Evolutionary conservation across 37 sponge, comb jelly and placozoan species (phyloP), one percentile per base, ranked within the genome.

Genomic region (Hormiphora californensis): DNA sequence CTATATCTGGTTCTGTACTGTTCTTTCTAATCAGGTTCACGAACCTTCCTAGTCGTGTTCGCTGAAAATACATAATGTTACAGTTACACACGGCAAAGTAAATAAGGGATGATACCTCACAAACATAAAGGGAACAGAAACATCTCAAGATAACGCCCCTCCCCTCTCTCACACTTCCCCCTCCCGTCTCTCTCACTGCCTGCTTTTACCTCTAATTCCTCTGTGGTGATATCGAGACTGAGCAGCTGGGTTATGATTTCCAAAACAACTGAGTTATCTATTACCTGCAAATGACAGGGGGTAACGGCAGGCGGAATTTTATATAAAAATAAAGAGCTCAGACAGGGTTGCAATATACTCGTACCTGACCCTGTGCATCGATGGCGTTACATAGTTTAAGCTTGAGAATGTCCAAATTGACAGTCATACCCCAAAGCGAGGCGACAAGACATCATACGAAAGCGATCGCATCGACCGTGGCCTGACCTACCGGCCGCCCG

Each of bases 401-500:
- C 81, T 73, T 73, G 43, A 73, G 40, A 46, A 73, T 73, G 81
- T 73, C 81, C 38, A 73, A 41, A 73, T 39, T 73, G 35, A 73
- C 81, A 43, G 81, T 73, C 81, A 73, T 73, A 73, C 9, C 81
- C 81, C 81, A 43, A 73, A 43, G 40, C 46, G 43, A 43, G 81
- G 43, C 81, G 43, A 46, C 43, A 73, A 46, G 41, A 27, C 81
- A 73, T 73, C 25, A 21, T 73, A 73, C 81, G 43, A 73, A 73
- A 73, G 46, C 32, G 81, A 73, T 73, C 81, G 81, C 38, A 73
- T 36, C 23, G 81, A 73, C 81, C 81, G 22, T 36, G 81, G 81
- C 43, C 81, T 73, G 81, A 73, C 81, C 40, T 73, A 73, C 28
- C 81, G 81, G n/a, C n/a, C n/a, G n/a, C n/a, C n/a, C n/a, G n/a